Conservation (phyloP, 2,797 vertebrate genomes). For the Apogon hyalosoma region DNA sequence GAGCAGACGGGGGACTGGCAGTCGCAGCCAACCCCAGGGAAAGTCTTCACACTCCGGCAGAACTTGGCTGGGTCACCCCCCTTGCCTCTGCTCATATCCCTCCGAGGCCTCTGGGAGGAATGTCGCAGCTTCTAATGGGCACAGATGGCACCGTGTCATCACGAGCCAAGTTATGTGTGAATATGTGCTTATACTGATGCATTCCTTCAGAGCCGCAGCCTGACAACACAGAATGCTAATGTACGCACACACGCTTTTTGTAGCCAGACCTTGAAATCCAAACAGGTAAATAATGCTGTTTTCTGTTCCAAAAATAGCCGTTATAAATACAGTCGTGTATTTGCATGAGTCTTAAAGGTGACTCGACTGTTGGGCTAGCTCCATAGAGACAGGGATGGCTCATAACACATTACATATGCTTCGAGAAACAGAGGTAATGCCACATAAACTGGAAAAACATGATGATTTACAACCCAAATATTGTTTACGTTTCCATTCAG, state of each 20-base stretch:
- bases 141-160: constrained; percentile 68
- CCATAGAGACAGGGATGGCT: too few species aligned
- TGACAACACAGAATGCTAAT: constrained; percentile 25
- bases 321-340: background rate
- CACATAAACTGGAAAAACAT: too few species aligned
- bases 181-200: constrained; percentile 42
- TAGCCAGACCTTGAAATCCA: constrained; percentile 18
- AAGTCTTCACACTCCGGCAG: constrained; percentile 43
- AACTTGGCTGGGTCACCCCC: constrained; percentile 53
- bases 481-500: too few species aligned
- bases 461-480: too few species aligned
- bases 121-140: constrained; percentile 74
- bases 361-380: background rate
- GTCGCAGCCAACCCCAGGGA: constrained; percentile 35
- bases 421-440: too few species aligned
- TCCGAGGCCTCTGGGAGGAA: constrained; percentile 49
- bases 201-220: constrained; percentile 51
- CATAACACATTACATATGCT: too few species aligned
- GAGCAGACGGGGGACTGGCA: constrained; percentile 51
- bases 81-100: constrained; percentile 33
- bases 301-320: constrained; percentile 2
- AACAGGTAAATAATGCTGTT: background rate
- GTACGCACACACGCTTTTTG: constrained; percentile 4
- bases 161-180: constrained; percentile 64
- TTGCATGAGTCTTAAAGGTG: background rate